Percentiles rank a stretch among this genome's conserved stretches.
Evolutionary conservation across 2,888 invertebrate species (phyloP).

Genomic region (Drosophila percnosoma): DNA sequence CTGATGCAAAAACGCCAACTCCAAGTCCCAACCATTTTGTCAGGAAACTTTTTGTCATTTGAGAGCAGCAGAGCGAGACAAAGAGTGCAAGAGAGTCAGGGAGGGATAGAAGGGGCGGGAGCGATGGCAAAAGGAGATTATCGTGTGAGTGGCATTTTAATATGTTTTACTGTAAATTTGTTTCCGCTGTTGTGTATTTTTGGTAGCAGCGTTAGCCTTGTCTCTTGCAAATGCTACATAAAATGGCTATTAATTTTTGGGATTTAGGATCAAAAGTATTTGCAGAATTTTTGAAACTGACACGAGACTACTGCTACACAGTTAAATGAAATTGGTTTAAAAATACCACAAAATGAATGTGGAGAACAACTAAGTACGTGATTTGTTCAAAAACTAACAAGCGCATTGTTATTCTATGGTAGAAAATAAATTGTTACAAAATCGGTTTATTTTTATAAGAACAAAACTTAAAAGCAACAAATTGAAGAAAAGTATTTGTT

Average conservation of each 20-base stretch:
- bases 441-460: neutral
- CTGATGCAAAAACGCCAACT: conserved; percentile 20
- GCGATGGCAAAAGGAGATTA: conserved; percentile 57
- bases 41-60: conserved; percentile 59
- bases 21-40: conserved; percentile 51
- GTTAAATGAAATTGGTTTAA: conserved; percentile 18
- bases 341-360: conserved; percentile 4
- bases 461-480: neutral
- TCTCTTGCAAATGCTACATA: conserved; percentile 38
- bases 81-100: neutral
- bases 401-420: neutral
- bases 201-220: conserved; percentile 39
- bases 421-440: neutral
- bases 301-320: conserved; percentile 19
- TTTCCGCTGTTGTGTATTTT: conserved; percentile 45
- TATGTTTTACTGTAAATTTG: conserved; percentile 68
- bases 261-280: conserved; percentile 47
- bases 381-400: neutral
- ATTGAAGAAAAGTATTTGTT: neutral
- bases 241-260: conserved; percentile 76
- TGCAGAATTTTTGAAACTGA: conserved; percentile 26
- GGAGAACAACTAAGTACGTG: neutral
- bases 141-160: conserved; percentile 78
- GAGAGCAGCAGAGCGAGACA: conserved; percentile 4
- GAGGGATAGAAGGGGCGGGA: neutral